Conservation (phyloP, 2,797 vertebrate species). For the Malacoraja senta region DNA sequence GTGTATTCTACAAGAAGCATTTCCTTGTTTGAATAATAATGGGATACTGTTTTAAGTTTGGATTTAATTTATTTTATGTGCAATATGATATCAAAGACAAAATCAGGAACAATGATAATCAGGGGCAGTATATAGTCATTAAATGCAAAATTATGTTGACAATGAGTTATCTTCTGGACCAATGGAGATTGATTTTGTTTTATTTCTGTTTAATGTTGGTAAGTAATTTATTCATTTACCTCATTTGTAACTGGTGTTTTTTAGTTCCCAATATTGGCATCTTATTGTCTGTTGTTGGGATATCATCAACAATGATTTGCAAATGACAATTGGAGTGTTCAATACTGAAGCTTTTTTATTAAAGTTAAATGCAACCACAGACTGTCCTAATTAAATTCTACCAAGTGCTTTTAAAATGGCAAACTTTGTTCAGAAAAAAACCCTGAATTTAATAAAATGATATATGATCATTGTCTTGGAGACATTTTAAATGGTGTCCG, state of each 20-base stretch:
- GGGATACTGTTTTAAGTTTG: background rate
- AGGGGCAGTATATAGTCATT: background rate
- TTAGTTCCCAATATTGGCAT: background rate
- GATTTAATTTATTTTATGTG: constrained; percentile 7
- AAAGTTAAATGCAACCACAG: constrained; percentile 35
- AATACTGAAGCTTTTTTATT: background rate
- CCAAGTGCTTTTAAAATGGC: constrained; percentile 29
- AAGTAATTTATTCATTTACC: constrained; percentile 31
- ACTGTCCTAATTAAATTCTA: constrained; percentile 32
- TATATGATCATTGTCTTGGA: constrained; percentile 3
- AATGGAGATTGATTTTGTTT: background rate
- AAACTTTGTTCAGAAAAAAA: constrained; percentile 12
- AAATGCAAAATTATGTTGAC: background rate
- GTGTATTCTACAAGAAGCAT: background rate
- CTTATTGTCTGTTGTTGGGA: background rate
- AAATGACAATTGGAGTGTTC: background rate
- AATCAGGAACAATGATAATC: background rate
- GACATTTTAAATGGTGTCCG: background rate
- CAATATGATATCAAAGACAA: constrained; percentile 2
- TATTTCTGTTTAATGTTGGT: background rate
- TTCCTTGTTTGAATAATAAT: constrained; percentile 2
- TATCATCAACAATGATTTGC: background rate
- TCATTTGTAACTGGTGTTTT: background rate
- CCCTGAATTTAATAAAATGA: constrained; percentile 33
- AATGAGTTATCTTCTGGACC: background rate